A percentile compares a stretch with the other conserved stretches of the same genome.
Evolutionary conservation across 2,888 invertebrate species (phyloP).

Genomic region (Hyposoter dolosus): DNA sequence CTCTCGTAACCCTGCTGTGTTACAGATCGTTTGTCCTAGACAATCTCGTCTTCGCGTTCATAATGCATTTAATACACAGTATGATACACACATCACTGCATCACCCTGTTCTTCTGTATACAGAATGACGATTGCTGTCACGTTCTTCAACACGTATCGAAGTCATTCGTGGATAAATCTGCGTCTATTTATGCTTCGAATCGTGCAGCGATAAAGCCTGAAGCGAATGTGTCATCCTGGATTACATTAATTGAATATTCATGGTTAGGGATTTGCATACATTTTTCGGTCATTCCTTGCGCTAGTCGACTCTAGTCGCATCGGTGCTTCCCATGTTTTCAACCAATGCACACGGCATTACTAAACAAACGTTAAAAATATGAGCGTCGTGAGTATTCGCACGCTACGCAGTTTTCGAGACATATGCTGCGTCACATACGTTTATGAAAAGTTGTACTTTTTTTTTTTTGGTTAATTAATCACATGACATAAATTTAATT

Average conservation of each 20-base stretch:
- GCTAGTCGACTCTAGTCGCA: slow-evolving; percentile 53
- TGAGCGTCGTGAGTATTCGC: not conserved
- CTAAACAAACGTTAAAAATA: not conserved
- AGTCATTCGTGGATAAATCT: not conserved
- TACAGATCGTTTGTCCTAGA: slow-evolving; percentile 14
- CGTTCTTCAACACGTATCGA: slow-evolving; percentile 46
- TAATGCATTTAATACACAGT: slow-evolving; percentile 32
- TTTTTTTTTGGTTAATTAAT: too few relatives aligned
- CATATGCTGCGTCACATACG: too few relatives aligned
- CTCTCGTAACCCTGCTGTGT: not conserved
- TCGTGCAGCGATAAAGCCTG: slow-evolving; percentile 36
- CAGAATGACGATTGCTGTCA: slow-evolving; percentile 22
- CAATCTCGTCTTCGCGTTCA: slow-evolving; percentile 60
- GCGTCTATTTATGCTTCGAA: slow-evolving; percentile 11
- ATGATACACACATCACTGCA: not conserved
- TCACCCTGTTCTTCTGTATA: slow-evolving; percentile 5
- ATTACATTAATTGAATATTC: slow-evolving; percentile 81
- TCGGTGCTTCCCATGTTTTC: slow-evolving; percentile 5
- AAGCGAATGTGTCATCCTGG: slow-evolving; percentile 68
- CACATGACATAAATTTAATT: too few relatives aligned
- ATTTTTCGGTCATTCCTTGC: slow-evolving; percentile 56
- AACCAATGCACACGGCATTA: not conserved
- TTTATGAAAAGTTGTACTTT: too few relatives aligned
- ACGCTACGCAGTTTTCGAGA: too few relatives aligned
- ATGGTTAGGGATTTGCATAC: slow-evolving; percentile 78